phyloP scores from a whole-genome alignment of 2,797 vertebrate species.

The Leptoclinus maculatus region DNA sequence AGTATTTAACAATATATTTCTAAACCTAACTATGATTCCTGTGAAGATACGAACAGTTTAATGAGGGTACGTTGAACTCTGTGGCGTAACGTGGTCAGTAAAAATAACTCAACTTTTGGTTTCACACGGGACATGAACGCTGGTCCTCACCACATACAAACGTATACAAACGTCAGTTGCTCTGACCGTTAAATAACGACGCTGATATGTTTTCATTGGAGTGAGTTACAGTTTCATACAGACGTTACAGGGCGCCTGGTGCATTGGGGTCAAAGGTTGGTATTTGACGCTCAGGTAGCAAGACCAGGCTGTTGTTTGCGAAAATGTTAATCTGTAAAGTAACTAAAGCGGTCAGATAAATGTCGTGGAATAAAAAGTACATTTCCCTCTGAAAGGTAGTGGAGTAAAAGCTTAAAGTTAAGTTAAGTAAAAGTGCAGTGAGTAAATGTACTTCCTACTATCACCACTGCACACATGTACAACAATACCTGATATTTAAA shows the following conservation, averaged over 20 bases:
- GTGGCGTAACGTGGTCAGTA: too few species aligned
- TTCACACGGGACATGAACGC: too few species aligned
- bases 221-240: too few species aligned
- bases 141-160: too few species aligned
- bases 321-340: background rate
- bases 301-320: background rate
- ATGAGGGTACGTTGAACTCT: too few species aligned
- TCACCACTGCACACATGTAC: background rate
- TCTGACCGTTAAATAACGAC: too few species aligned
- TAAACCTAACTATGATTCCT: background rate
- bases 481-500: background rate
- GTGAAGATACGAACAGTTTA: background rate
- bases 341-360: background rate
- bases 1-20: background rate
- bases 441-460: background rate
- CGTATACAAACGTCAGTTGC: too few species aligned
- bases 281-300: background rate
- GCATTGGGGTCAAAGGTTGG: too few species aligned
- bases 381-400: background rate
- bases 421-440: background rate
- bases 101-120: too few species aligned
- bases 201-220: too few species aligned
- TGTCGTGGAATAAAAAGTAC: background rate
- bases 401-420: background rate
- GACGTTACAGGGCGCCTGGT: too few species aligned